Conservation (phyloP, 2,797 vertebrate genomes). For the Gallinago solitaria region DNA sequence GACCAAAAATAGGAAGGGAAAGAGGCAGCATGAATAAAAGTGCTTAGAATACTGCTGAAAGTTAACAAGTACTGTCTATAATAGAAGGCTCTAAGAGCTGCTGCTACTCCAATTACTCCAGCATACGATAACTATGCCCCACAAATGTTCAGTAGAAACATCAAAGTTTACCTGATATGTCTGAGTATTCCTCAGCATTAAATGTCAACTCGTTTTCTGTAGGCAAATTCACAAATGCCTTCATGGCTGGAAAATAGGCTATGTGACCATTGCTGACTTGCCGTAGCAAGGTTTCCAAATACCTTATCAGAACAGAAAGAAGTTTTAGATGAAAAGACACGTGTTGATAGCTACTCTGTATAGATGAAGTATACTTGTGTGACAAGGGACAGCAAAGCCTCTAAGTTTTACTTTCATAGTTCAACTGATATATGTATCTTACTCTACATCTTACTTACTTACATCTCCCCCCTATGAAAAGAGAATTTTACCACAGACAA, state of each 20-base stretch:
- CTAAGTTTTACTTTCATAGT: background rate
- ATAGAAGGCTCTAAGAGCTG: background rate
- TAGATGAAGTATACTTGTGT: background rate
- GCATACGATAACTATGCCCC: background rate
- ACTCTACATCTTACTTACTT: background rate
- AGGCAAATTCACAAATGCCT: conserved; percentile 97
- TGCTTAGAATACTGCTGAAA: background rate
- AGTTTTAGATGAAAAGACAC: background rate
- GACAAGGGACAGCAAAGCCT: background rate
- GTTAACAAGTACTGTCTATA: background rate
- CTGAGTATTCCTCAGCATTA: conserved; percentile 98
- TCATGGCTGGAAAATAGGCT: conserved; percentile 99
- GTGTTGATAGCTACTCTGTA: background rate
- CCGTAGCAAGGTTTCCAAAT: conserved; percentile 95
- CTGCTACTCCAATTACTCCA: background rate
- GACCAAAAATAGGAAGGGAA: background rate
- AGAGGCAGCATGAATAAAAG: background rate
- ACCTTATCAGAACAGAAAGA: conserved; percentile 79
- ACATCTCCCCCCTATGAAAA: fast-evolving
- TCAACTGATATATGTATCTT: background rate
- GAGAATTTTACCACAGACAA: background rate
- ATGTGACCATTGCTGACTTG: conserved; percentile 99
- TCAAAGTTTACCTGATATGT: conserved; percentile 90
- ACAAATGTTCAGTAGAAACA: background rate
- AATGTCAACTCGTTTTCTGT: conserved; percentile 98